phyloP scores from a whole-genome alignment of 35 echinoderm and acorn worm species.

The Amphiura filiformis region DNA sequence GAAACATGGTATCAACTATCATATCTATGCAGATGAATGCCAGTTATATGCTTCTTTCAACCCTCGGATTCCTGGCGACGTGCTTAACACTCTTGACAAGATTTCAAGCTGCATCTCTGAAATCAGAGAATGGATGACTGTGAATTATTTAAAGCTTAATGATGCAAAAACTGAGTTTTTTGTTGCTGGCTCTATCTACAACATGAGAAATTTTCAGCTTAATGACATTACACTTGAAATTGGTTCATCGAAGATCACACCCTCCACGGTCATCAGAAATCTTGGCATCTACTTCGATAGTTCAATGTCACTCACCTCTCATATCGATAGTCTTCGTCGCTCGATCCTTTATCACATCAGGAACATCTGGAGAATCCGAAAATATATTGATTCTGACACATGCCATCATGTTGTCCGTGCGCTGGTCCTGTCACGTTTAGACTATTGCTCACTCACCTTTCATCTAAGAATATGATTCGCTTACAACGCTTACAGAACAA shows the following conservation, averaged over 20 bases:
- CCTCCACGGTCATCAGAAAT: neutral
- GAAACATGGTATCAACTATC: constrained; percentile 28
- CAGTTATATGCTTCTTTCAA: constrained; percentile 52
- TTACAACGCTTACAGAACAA: too few relatives aligned
- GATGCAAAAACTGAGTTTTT: constrained; percentile 57
- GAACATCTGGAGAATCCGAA: constrained; percentile 18
- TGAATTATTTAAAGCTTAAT: too few relatives aligned
- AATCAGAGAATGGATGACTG: constrained; percentile 44
- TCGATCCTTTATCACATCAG: constrained; percentile 17
- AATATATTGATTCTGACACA: neutral
- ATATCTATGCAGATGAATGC: constrained; percentile 63
- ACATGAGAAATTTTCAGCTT: neutral
- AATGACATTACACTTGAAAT: neutral
- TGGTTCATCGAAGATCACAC: constrained; percentile 3
- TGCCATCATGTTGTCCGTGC: neutral
- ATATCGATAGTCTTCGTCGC: neutral
- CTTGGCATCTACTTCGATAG: constrained; percentile 8
- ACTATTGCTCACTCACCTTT: too few relatives aligned
- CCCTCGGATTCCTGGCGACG: too few relatives aligned
- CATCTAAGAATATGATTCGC: too few relatives aligned
- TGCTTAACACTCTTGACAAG: neutral
- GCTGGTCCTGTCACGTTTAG: neutral
- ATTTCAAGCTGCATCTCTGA: neutral
- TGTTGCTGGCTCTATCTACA: constrained; percentile 17
- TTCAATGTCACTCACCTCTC: neutral